phyloP scores from a whole-genome alignment of 2,797 vertebrate species.

The Tiaroga cobitis region DNA sequence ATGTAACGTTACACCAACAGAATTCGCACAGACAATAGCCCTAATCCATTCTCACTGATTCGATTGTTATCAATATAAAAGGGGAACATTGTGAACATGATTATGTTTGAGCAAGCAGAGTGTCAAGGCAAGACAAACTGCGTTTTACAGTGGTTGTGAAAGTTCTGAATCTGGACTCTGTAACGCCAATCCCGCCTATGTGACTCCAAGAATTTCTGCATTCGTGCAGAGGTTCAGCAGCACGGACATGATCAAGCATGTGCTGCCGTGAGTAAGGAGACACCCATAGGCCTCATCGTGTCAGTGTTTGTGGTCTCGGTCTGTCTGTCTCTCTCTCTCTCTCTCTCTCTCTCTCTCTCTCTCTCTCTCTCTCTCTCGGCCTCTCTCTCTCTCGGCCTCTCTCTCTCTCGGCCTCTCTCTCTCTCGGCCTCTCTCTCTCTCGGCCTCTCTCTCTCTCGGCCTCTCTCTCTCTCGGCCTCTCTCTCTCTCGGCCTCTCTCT shows the following conservation, averaged over 20 bases:
- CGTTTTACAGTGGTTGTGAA: background rate
- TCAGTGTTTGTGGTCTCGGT: conserved; percentile 45
- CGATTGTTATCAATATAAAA: background rate
- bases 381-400: no score
- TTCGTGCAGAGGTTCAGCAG: conserved; percentile 18
- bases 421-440: background rate
- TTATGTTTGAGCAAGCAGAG: background rate
- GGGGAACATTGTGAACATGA: background rate
- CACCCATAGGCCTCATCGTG: conserved; percentile 49
- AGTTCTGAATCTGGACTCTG: background rate
- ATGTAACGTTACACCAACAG: background rate
- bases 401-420: no score
- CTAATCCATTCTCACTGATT: background rate
- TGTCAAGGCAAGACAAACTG: background rate
- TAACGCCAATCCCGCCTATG: background rate
- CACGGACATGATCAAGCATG: conserved; percentile 64
- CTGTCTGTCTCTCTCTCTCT: no score
- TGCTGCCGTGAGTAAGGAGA: conserved; percentile 54
- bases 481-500: no score
- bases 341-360: no score
- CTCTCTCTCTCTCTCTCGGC: no score
- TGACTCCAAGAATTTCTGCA: background rate
- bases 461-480: no score
- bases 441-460: no score
- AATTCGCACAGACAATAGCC: background rate